phyloP scores from a whole-genome alignment of 64 coral and sea anemone species.

The Montipora sp. region DNA sequence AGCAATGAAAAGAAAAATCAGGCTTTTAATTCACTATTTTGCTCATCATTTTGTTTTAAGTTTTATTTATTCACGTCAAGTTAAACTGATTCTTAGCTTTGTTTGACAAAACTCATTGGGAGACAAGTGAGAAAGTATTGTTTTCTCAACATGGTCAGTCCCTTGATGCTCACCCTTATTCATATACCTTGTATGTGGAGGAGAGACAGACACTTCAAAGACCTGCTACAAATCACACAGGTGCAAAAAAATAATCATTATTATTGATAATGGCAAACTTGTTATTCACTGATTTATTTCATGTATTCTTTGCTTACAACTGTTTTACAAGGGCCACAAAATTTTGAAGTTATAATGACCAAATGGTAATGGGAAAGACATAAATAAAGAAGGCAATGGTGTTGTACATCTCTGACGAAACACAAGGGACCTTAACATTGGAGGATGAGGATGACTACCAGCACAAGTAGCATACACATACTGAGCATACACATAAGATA shows the following conservation, averaged over 20 bases:
- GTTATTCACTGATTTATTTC: background rate
- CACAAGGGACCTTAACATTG: too few relatives aligned
- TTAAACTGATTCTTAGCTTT: background rate
- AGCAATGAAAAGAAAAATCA: too few relatives aligned
- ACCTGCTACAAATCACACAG: background rate
- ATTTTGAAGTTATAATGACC: too few relatives aligned
- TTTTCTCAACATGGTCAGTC: conserved; percentile 29
- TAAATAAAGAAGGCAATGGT: too few relatives aligned
- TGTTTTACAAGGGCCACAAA: background rate
- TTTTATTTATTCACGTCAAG: too few relatives aligned
- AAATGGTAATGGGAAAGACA: too few relatives aligned
- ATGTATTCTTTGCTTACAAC: background rate
- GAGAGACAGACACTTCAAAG: conserved; percentile 12
- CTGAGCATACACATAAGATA: too few relatives aligned
- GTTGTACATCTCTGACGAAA: too few relatives aligned
- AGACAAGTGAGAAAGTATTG: conserved; percentile 37
- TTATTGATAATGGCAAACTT: background rate
- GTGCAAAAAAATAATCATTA: background rate
- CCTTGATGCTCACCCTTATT: conserved; percentile 2
- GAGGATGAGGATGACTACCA: too few relatives aligned
- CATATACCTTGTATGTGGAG: conserved; percentile 53
- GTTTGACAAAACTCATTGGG: conserved; percentile 55
- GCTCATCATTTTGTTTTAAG: too few relatives aligned
- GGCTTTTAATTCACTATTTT: too few relatives aligned
- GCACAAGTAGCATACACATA: too few relatives aligned